Conservation (phyloP, 2,113 vertebrate genomes). For the Herpetotheres cachinnans region DNA sequence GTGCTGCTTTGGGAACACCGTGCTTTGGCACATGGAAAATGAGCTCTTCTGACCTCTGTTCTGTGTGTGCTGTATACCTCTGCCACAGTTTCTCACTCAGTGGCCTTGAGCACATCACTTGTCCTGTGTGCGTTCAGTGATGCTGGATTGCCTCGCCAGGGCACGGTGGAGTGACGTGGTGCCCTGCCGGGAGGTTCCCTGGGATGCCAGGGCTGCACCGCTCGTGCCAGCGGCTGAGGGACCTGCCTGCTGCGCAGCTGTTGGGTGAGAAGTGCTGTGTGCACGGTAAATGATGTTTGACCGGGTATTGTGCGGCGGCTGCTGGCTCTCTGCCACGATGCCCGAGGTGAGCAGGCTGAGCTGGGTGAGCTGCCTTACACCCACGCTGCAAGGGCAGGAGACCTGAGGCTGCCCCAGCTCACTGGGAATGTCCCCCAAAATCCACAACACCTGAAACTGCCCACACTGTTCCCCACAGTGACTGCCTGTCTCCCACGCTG, state of each 20-base stretch:
- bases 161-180: not conserved
- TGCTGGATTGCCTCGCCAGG: not conserved
- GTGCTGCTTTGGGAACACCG: not conserved
- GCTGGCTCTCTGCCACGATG: not conserved
- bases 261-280: not conserved
- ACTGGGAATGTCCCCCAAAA: not conserved
- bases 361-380: not conserved
- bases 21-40: not conserved
- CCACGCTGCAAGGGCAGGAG: too few relatives aligned
- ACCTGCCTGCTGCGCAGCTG: not conserved
- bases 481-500: not conserved
- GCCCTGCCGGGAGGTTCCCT: fast-evolving
- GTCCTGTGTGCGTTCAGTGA: fast-evolving
- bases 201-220: not conserved
- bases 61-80: fast-evolving
- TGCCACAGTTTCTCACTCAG: not conserved
- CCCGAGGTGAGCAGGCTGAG: not conserved
- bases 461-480: not conserved
- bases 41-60: not conserved
- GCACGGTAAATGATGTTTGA: not conserved
- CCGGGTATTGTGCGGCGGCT: fast-evolving
- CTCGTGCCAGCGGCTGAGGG: not conserved
- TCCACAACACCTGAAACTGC: too few relatives aligned
- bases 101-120: not conserved
- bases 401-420: not conserved